Evolutionary conservation across 2,888 invertebrate species (phyloP).

Genomic region (Hemistola chrysoprasaria): DNA sequence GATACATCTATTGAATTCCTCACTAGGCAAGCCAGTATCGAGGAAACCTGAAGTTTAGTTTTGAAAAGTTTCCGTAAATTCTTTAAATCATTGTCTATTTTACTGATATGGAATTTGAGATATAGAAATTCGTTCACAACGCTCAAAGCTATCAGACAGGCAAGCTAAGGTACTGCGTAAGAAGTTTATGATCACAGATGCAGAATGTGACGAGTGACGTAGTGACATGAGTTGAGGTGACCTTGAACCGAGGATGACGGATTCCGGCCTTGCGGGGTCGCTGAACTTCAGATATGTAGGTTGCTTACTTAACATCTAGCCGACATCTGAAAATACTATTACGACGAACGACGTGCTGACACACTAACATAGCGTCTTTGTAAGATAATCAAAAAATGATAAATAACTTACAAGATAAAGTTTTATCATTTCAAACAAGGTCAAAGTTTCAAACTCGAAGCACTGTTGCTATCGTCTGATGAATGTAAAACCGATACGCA

Average conservation of each 20-base stretch:
- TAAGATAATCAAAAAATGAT: slow-evolving; percentile 6
- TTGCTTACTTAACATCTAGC: slow-evolving; percentile 51
- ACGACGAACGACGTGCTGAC: slow-evolving; percentile 22
- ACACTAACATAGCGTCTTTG: slow-evolving; percentile 13
- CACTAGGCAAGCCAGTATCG: too few relatives aligned
- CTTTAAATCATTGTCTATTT: too few relatives aligned
- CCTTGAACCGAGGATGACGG: slow-evolving; percentile 77
- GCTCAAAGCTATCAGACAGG: neutral
- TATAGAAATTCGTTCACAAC: too few relatives aligned
- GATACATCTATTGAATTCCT: too few relatives aligned
- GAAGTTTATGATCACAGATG: slow-evolving; percentile 64
- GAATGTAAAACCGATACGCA: neutral
- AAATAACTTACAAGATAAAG: slow-evolving; percentile 6
- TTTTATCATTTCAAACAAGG: slow-evolving; percentile 4
- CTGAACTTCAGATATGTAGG: slow-evolving; percentile 56
- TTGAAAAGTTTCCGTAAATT: too few relatives aligned
- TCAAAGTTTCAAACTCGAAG: neutral
- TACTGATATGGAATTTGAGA: too few relatives aligned
- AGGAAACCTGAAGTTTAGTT: too few relatives aligned
- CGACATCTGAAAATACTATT: slow-evolving; percentile 41
- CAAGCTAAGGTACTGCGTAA: slow-evolving; percentile 10
- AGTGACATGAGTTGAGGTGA: slow-evolving; percentile 54
- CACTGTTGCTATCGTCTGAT: neutral
- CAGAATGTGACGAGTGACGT: slow-evolving; percentile 69
- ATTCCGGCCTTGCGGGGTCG: slow-evolving; percentile 79